Percentiles rank a stretch among this genome's conserved stretches.
Conservation (phyloP, 2,797 vertebrate genomes). For the Cyclopterus lumpus region DNA sequence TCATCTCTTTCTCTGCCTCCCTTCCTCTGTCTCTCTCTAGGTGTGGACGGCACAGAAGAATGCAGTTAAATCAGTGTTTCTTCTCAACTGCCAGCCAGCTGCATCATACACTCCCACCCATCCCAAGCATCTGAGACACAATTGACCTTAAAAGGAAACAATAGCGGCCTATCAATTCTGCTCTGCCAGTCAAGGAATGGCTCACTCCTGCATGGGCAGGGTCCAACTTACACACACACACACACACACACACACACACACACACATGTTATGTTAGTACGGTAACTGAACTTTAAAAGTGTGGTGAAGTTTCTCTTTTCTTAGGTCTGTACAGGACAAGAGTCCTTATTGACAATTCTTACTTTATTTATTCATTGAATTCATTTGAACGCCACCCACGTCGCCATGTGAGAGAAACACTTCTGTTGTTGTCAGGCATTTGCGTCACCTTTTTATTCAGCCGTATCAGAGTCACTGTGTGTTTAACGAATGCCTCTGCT, state of each 20-base stretch:
- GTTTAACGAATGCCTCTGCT: not conserved
- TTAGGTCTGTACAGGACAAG: not conserved
- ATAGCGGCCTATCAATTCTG: conserved; percentile 78
- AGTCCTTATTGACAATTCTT: not conserved
- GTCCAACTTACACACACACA: conserved; percentile 34
- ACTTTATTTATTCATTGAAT: not conserved
- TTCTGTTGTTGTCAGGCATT: not conserved
- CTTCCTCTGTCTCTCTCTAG: conserved; percentile 41
- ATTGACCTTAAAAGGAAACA: conserved; percentile 83
- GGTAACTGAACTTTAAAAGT: conserved; percentile 59
- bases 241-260: conserved; percentile 41
- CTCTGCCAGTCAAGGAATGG: conserved; percentile 71
- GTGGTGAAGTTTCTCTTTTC: conserved; percentile 12
- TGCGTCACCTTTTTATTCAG: not conserved
- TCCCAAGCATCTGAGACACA: conserved; percentile 74
- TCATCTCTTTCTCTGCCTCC: conserved; percentile 6
- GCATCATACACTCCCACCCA: conserved; percentile 60
- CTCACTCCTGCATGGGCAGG: conserved; percentile 60
- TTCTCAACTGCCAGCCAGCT: conserved; percentile 72
- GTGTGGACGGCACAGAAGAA: conserved; percentile 72
- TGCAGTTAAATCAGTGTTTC: conserved; percentile 72
- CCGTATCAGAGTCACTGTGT: not conserved
- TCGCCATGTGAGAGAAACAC: not conserved
- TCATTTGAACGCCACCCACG: not conserved
- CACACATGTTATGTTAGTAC: too few species aligned